These are phyloP conservation scores for Megaceryle alcyon DNA, from an alignment of 2,797 vertebrate species.

Conservation along the genomic window DNA sequence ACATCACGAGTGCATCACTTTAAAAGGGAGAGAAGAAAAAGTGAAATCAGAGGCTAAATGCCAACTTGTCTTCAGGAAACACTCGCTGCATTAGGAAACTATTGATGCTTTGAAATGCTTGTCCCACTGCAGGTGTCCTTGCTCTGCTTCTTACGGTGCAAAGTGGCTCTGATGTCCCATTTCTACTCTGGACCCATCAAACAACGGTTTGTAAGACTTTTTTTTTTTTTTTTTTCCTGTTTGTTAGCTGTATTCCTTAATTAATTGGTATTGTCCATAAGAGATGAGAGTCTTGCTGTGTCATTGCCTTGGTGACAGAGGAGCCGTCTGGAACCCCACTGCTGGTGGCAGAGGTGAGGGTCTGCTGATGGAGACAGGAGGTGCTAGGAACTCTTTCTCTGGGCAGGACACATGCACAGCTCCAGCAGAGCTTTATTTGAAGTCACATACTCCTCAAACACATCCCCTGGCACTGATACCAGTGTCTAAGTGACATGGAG, in stretches of 20 bases:
- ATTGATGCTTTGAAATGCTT: not conserved
- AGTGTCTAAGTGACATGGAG: not conserved
- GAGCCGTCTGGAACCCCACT: not conserved
- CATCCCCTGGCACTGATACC: not conserved
- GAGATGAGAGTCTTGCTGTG: not conserved
- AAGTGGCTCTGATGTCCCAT: not conserved
- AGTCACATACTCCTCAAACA: not conserved
- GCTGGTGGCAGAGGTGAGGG: not conserved
- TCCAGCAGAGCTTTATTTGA: not conserved
- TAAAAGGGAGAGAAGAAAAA: not conserved
- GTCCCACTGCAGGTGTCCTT: not conserved
- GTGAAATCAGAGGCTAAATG: not conserved
- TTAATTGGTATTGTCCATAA: not conserved
- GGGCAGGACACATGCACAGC: not conserved
- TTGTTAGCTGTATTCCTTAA: not conserved
- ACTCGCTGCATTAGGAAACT: not conserved
- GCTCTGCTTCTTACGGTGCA: not conserved
- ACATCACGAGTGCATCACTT: not conserved
- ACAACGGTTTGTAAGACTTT: not conserved
- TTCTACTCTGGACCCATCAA: not conserved
- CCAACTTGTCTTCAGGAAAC: not conserved
- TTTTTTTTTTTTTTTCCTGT: not conserved
- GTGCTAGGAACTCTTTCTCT: not conserved
- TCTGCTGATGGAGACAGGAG: not conserved
- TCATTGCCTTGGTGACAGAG: not conserved